phyloP scores from a whole-genome alignment of 1,140 invertebrate genomes.

The Whitmania pigra region DNA sequence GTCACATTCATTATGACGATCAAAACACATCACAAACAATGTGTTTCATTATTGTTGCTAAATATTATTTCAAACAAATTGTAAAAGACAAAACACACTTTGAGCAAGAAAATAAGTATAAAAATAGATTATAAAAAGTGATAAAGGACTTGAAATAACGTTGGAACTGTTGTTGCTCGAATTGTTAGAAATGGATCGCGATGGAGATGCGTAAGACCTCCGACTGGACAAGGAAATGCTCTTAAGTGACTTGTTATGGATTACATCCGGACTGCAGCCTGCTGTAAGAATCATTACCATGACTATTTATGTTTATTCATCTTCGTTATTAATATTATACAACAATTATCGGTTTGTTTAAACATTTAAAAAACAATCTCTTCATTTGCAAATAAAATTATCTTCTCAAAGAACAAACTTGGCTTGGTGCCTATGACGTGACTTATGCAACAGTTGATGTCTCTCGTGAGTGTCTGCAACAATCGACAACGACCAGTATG shows the following conservation, averaged over 20 bases:
- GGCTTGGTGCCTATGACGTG: constrained; percentile 10
- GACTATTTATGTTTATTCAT: background rate
- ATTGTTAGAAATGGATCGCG: background rate
- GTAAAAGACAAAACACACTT: no score
- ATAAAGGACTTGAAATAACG: no score
- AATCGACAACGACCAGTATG: constrained; percentile 5
- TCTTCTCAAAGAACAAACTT: background rate
- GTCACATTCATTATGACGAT: no score
- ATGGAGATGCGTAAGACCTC: background rate
- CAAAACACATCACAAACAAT: no score
- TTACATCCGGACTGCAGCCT: constrained; percentile 5
- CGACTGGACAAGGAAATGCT: background rate
- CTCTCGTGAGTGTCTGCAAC: constrained; percentile 15
- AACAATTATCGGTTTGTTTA: no score
- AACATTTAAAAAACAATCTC: no score
- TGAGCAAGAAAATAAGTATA: no score
- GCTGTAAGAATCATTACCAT: background rate
- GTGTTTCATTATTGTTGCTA: no score
- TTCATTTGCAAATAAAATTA: background rate
- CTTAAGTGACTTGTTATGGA: background rate
- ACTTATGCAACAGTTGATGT: constrained; percentile 14
- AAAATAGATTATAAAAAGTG: no score
- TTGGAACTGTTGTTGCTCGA: no score
- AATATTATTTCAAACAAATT: no score
- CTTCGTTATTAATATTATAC: background rate